These are phyloP conservation scores for Sebastes aleutianus DNA, from an alignment of 2,797 vertebrate species.

Conservation along the genomic window DNA sequence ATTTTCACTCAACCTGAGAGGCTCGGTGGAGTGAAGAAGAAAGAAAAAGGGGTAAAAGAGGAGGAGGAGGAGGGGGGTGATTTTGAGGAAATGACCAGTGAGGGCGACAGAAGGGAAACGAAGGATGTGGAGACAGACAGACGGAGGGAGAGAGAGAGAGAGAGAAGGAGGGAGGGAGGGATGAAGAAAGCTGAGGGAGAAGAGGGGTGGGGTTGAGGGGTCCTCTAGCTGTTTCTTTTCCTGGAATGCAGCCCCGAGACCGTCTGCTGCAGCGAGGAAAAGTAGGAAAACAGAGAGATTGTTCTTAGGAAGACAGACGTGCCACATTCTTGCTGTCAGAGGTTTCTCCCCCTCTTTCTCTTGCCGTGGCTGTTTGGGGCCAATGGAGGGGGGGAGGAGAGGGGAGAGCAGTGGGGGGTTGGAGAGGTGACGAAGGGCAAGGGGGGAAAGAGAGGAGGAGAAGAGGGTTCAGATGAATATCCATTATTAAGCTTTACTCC, in stretches of 20 bases:
- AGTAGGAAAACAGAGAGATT: slow-evolving; percentile 75
- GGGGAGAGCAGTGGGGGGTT: slow-evolving; percentile 28
- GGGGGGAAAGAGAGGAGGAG: slow-evolving; percentile 17
- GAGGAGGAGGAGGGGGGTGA: slow-evolving; percentile 2
- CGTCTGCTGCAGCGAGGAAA: slow-evolving; percentile 67
- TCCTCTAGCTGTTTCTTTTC: slow-evolving; percentile 68
- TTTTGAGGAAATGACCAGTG: slow-evolving; percentile 65
- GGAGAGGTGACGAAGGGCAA: slow-evolving; percentile 49
- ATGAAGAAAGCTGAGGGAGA: slow-evolving; percentile 40
- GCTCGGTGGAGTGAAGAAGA: slow-evolving; percentile 41
- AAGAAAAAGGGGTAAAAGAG: slow-evolving; percentile 3
- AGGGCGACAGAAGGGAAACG: slow-evolving; percentile 72
- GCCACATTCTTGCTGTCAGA: slow-evolving; percentile 77
- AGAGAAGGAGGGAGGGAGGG: slow-evolving; percentile 35
- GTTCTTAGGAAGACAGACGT: slow-evolving; percentile 71
- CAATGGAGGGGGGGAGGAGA: slow-evolving; percentile 21
- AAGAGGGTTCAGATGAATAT: slow-evolving; percentile 20
- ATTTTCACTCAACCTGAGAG: slow-evolving; percentile 36
- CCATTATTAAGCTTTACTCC: slow-evolving; percentile 10
- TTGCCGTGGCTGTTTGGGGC: slow-evolving; percentile 53
- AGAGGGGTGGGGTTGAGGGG: slow-evolving; percentile 59
- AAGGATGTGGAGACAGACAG: slow-evolving; percentile 68
- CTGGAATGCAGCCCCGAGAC: slow-evolving; percentile 75
- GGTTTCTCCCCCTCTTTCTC: slow-evolving; percentile 5
- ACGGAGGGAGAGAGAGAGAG: slow-evolving; percentile 11